Evolutionary conservation across 2,113 vertebrate genomes (phyloP).

Genomic region (Xyliphius kryptos): DNA sequence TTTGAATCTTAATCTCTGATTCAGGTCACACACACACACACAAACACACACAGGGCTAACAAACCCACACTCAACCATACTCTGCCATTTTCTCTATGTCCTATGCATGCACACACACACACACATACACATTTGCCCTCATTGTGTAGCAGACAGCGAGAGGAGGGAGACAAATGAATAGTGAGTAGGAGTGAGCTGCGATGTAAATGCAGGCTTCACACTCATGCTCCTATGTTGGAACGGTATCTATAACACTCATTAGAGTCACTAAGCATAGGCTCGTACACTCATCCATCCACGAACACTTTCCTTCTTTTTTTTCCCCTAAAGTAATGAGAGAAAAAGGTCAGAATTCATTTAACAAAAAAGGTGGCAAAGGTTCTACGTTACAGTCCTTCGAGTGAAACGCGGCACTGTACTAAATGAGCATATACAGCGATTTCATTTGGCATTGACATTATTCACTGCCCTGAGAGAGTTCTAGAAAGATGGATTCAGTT

Average conservation of each 20-base stretch:
- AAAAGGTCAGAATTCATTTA: slow-evolving; percentile 84
- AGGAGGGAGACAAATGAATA: slow-evolving; percentile 7
- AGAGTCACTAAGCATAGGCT: slow-evolving; percentile 41
- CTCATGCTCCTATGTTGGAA: slow-evolving; percentile 32
- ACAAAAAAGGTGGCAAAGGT: no score
- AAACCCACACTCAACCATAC: slow-evolving; percentile 23
- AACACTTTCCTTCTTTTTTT: no score
- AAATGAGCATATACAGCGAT: no score
- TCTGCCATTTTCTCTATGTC: slow-evolving; percentile 29
- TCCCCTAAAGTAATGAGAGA: slow-evolving; percentile 69
- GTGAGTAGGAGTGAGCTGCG: slow-evolving; percentile 37
- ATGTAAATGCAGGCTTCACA: slow-evolving; percentile 47
- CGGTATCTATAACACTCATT: slow-evolving; percentile 53
- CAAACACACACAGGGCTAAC: slow-evolving; percentile 35
- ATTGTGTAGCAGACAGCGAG: slow-evolving; percentile 27
- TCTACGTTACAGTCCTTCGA: no score
- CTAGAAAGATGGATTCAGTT: no score
- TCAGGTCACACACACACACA: slow-evolving; percentile 36
- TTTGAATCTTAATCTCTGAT: slow-evolving; percentile 65
- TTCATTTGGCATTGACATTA: no score
- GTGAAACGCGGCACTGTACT: no score
- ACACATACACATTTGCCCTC: slow-evolving; percentile 26
- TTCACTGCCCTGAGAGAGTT: no score
- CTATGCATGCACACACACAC: slow-evolving; percentile 40
- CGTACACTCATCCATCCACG: slow-evolving; percentile 40